phyloP scores from a whole-genome alignment of 2,888 invertebrate genomes.

The Hemistola chrysoprasaria region DNA sequence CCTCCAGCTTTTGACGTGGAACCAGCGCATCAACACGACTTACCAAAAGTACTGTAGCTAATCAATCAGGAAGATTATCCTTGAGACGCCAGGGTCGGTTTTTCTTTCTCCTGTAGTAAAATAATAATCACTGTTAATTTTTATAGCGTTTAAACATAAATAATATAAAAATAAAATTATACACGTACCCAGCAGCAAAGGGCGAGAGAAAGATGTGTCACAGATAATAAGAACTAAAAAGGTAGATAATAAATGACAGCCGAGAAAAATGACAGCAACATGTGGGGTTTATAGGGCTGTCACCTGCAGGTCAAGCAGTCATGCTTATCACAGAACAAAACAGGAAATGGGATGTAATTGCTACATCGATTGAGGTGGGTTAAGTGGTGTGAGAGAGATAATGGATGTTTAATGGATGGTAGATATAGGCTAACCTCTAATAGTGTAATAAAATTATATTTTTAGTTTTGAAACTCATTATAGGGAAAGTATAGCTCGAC shows the following conservation, averaged over 20 bases:
- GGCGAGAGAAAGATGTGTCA: constrained; percentile 67
- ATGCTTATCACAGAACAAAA: too few relatives aligned
- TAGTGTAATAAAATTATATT: too few relatives aligned
- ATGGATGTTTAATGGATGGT: too few relatives aligned
- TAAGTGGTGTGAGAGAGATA: too few relatives aligned
- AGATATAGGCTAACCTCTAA: too few relatives aligned
- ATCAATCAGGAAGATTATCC: constrained; percentile 70
- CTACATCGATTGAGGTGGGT: too few relatives aligned
- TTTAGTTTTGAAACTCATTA: too few relatives aligned
- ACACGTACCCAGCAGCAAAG: constrained; percentile 73
- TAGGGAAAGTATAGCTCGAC: too few relatives aligned
- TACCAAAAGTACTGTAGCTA: constrained; percentile 77
- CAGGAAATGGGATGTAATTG: too few relatives aligned
- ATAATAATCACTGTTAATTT: constrained; percentile 43
- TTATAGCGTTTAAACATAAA: constrained; percentile 41
- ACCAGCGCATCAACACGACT: constrained; percentile 64
- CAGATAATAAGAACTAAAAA: constrained; percentile 29
- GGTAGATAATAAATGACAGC: constrained; percentile 4
- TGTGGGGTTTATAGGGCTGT: constrained; percentile 1
- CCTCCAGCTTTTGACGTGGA: constrained; percentile 82
- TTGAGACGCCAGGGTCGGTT: constrained; percentile 71
- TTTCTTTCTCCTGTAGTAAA: constrained; percentile 64
- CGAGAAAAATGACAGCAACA: constrained; percentile 3
- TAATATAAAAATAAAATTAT: constrained; percentile 33
- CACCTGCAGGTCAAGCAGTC: too few relatives aligned